Percentiles rank a stretch among this genome's conserved stretches.
phyloP scores from a whole-genome alignment of 2,113 vertebrate genomes.

The Nothoprocta pentlandii region DNA sequence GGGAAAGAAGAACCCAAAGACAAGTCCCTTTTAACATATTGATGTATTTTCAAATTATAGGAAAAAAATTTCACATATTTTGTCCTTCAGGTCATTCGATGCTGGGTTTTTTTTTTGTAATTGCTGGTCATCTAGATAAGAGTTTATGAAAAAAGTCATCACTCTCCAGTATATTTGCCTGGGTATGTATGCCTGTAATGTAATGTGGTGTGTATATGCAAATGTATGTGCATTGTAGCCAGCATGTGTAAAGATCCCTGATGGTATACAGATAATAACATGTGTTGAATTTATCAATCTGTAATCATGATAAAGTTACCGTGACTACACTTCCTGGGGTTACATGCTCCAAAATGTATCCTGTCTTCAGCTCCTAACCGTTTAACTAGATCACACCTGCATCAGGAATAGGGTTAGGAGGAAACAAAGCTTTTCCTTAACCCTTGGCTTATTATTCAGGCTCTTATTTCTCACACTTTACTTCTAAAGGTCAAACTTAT shows the following conservation, averaged over 20 bases:
- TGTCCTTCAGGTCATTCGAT: neutral
- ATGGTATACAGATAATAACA: neutral
- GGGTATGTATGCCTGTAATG: neutral
- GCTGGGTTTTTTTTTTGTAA: neutral
- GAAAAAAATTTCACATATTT: neutral
- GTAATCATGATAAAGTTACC: neutral
- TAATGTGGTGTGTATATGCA: fast-evolving
- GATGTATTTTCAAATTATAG: neutral
- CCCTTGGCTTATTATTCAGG: neutral
- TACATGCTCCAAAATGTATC: neutral
- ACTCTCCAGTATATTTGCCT: neutral
- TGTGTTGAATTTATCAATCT: neutral
- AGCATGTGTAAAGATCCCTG: neutral
- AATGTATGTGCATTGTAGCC: fast-evolving
- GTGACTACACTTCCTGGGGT: neutral
- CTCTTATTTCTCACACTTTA: neutral
- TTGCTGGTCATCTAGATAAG: neutral
- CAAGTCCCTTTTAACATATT: neutral
- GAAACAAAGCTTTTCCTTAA: neutral
- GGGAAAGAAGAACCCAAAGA: neutral
- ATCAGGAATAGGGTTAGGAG: neutral
- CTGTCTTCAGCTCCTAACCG: neutral
- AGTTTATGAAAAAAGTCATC: neutral
- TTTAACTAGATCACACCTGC: neutral
- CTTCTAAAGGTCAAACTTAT: neutral